Percentiles rank a stretch among this genome's conserved stretches.
Evolutionary conservation across 1,140 invertebrate species (phyloP).

Genomic region (Bombus pascuorum): DNA sequence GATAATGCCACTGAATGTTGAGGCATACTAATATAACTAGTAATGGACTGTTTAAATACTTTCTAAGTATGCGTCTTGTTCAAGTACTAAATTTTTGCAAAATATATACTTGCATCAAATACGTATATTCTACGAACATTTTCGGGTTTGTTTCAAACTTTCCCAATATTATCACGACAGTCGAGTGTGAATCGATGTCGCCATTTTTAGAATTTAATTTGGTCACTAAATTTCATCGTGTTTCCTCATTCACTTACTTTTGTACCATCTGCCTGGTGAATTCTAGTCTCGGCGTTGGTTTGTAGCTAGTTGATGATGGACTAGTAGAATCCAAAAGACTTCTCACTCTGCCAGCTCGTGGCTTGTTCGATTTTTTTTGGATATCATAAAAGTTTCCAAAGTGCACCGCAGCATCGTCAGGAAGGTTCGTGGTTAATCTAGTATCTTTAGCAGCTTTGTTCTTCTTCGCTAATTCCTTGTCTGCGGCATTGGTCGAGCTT

Average conservation of each 20-base stretch:
- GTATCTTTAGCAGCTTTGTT: background rate
- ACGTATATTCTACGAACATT: too few species aligned
- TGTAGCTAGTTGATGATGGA: background rate
- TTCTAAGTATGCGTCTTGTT: too few species aligned
- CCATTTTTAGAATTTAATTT: too few species aligned
- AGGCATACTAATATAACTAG: too few species aligned
- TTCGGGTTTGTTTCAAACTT: too few species aligned
- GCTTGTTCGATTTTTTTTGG: background rate
- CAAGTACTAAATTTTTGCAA: too few species aligned
- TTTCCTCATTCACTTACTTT: constrained; percentile 46
- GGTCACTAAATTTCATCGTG: too few species aligned
- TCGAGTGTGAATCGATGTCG: too few species aligned
- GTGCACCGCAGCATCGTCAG: constrained; percentile 58
- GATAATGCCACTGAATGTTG: too few species aligned
- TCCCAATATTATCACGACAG: too few species aligned
- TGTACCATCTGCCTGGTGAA: constrained; percentile 71
- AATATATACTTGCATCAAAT: too few species aligned
- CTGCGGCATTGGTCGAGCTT: background rate
- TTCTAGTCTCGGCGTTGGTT: constrained; percentile 46
- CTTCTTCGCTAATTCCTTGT: background rate
- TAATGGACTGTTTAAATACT: too few species aligned
- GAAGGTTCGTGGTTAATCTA: background rate
- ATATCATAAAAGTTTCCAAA: constrained; percentile 67
- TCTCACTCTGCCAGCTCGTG: background rate
- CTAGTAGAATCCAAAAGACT: background rate